phyloP scores from a whole-genome alignment of 2,113 vertebrate species.

The Oophaga pumilio region DNA sequence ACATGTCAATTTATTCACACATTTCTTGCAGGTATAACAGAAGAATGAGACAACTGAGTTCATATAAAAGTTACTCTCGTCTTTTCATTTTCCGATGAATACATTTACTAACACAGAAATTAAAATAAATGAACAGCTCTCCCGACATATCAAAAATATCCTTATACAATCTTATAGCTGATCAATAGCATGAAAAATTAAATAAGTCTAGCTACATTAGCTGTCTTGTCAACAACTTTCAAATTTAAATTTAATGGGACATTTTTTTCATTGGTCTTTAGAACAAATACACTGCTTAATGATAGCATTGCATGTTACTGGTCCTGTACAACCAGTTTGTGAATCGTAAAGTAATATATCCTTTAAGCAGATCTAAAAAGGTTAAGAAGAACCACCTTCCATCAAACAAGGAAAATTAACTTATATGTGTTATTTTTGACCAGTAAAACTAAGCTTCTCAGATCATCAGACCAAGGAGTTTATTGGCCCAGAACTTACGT shows the following conservation, averaged over 20 bases:
- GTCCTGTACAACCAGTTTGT: background rate
- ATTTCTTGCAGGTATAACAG: background rate
- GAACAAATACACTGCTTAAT: background rate
- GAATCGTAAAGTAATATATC: slow-evolving; percentile 13
- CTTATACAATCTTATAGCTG: background rate
- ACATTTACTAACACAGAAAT: background rate
- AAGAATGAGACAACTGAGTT: background rate
- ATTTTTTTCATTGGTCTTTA: background rate
- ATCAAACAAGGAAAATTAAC: background rate
- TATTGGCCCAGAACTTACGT: background rate
- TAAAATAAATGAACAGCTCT: background rate
- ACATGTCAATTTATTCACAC: too few relatives aligned
- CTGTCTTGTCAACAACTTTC: background rate
- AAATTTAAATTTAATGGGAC: background rate
- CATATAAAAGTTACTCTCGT: background rate
- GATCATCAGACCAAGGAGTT: background rate
- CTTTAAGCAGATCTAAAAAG: background rate
- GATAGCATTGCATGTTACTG: background rate
- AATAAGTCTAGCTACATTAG: background rate
- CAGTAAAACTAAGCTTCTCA: slow-evolving; percentile 1
- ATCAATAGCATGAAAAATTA: background rate
- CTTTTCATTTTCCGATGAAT: background rate
- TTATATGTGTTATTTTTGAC: slow-evolving; percentile 1
- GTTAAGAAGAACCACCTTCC: slow-evolving; percentile 4
- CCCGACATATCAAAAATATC: background rate